Evolutionary conservation across 2,113 vertebrate species (phyloP), one percentile per base, ranked within the genome.

Genomic region (Eleginops maclovinus): DNA sequence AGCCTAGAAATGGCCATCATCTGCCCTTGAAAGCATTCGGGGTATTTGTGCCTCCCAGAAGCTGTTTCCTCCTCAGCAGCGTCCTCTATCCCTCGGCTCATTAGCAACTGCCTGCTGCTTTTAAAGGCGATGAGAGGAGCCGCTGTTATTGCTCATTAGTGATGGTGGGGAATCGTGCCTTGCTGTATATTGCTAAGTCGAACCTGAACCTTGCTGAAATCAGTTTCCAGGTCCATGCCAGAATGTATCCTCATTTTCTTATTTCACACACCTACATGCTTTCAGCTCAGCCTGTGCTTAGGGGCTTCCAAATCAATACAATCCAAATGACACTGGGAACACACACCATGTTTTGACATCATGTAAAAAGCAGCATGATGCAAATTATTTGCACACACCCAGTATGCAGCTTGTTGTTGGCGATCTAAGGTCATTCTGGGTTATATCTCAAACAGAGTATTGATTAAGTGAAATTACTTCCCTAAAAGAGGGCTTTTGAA

Each of bases 71-170:
- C 54, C 31, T 58, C 79, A 44, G 50, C 65, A 63, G 78, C 17
- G 7, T 31, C 24, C 59, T 50, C 28, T 28, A 41, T 31, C 60
- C 56, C 21, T 36, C 1, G 9, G 66, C 84, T 86, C 80, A 77
- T 81, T 81, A 76, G 62, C 56, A 63, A 50, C 76, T 77, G 76
- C 44, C 79, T 81, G 64, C 78, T 63, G 61, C 53, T 65, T 81
- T 81, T 81, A 74, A 81, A 55, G 58, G 28, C 28, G 70, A 72
- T 75, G 72, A 79, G 66, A 75, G 49, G 71, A 21, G 72, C 63
- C 36, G 55, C 61, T 83, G 63, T 80, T 68, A 87, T 83, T 87
- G 68, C 80, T 87, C 76, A 83, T 86, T 83, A 83, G 79, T 21
- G 67, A 71, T 63, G 13, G 1, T 12, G 65, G 60, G 59, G 79